Percentiles rank a stretch among this genome's conserved stretches.
Evolutionary conservation across 53 echinoderm and acorn worm genomes (phyloP).

Genomic region (Arbacia lixula): DNA sequence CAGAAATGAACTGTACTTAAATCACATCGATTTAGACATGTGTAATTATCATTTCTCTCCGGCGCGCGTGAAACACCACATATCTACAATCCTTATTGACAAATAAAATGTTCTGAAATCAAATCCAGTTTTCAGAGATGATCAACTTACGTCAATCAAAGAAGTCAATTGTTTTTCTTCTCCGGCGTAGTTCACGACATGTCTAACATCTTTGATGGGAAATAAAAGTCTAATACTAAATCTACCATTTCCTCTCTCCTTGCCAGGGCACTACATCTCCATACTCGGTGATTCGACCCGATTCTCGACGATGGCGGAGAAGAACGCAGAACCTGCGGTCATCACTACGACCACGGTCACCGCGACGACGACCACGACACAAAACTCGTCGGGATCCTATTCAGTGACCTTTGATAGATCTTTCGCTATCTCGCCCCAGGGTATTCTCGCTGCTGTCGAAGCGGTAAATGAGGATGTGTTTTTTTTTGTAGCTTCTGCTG

Average conservation of each 20-base stretch:
- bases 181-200: no score
- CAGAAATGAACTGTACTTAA: no score
- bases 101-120: no score
- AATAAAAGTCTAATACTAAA: no score
- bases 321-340: slow-evolving; percentile 9
- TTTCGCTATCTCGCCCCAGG: slow-evolving; percentile 16
- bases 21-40: no score
- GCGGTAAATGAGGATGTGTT: not conserved
- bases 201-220: no score
- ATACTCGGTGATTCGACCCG: slow-evolving; percentile 13
- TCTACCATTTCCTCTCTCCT: not conserved
- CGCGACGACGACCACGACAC: slow-evolving; percentile 4
- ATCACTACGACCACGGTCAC: slow-evolving; percentile 22
- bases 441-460: slow-evolving; percentile 28
- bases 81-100: no score
- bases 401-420: not conserved
- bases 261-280: slow-evolving; percentile 31
- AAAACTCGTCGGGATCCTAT: not conserved
- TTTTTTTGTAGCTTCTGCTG: not conserved
- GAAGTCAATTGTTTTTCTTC: no score
- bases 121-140: no score
- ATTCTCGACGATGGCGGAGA: slow-evolving; percentile 6
- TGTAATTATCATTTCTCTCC: not conserved
- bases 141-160: no score
- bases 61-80: not conserved